Percentiles rank a stretch among this genome's conserved stretches.
These are phyloP conservation scores for Oxytorus armatus DNA, from an alignment of 2,888 invertebrate species.

Conservation along the genomic window DNA sequence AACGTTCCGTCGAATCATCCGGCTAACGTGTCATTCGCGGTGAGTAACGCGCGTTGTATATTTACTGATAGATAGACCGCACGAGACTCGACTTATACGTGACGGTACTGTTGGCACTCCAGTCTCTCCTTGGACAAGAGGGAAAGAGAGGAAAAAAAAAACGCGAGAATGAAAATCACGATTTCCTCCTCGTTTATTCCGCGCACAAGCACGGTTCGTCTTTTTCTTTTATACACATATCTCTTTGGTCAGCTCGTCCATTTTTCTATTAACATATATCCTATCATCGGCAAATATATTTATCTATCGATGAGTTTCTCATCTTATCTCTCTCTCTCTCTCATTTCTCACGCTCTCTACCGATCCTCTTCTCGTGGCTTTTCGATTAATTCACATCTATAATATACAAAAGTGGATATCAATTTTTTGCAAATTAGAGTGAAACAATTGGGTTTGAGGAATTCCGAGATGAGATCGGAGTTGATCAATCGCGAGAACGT, in stretches of 20 bases:
- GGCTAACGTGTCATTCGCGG: too few relatives aligned
- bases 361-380: slow-evolving; percentile 17
- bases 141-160: slow-evolving; percentile 34
- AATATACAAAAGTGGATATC: slow-evolving; percentile 21
- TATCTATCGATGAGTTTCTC: slow-evolving; percentile 1
- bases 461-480: neutral
- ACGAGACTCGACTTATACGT: too few relatives aligned
- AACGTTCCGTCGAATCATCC: too few relatives aligned
- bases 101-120: too few relatives aligned
- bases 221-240: slow-evolving; percentile 36
- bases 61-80: too few relatives aligned
- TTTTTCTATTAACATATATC: slow-evolving; percentile 46
- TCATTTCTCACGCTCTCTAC: slow-evolving; percentile 1
- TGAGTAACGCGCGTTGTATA: too few relatives aligned
- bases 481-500: slow-evolving; percentile 54
- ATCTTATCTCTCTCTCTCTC: slow-evolving; percentile 19
- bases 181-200: slow-evolving; percentile 61
- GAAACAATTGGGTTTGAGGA: neutral
- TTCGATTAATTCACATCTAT: too few relatives aligned
- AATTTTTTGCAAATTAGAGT: neutral
- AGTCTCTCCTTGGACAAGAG: neutral
- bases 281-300: slow-evolving; percentile 49
- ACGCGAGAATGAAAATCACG: slow-evolving; percentile 61
- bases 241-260: slow-evolving; percentile 64
- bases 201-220: slow-evolving; percentile 25